Percentiles rank a stretch among this genome's conserved stretches.
phyloP scores from a whole-genome alignment of 2,113 vertebrate species.

The Microtus oregoni region DNA sequence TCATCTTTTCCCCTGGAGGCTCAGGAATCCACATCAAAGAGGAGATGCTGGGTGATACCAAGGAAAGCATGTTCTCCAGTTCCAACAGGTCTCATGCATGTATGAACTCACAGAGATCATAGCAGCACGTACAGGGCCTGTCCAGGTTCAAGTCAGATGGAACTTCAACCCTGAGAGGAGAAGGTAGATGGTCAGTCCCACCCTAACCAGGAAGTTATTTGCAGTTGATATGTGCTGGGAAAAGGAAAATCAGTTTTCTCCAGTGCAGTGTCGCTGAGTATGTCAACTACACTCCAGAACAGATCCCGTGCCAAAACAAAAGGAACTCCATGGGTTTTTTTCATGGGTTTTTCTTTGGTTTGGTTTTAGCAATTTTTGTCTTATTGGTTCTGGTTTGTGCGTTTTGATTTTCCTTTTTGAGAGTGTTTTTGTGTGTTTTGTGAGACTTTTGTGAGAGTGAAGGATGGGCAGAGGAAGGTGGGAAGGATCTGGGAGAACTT shows the following conservation, averaged over 20 bases:
- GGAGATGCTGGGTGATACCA: background rate
- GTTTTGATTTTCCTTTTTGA: background rate
- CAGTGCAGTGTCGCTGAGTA: background rate
- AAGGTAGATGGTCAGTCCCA: no score
- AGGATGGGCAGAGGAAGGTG: no score
- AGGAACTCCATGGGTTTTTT: background rate
- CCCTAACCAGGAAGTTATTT: background rate
- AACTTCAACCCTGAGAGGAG: background rate
- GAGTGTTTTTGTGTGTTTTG: background rate
- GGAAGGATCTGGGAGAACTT: background rate
- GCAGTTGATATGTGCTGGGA: background rate
- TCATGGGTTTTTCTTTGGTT: background rate
- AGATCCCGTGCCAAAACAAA: background rate
- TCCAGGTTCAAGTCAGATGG: background rate
- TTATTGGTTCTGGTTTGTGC: background rate
- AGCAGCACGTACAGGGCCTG: background rate
- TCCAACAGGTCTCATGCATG: background rate
- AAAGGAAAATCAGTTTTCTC: background rate
- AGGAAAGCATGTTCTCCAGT: background rate
- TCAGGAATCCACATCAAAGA: background rate
- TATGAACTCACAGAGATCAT: background rate
- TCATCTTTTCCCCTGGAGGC: background rate
- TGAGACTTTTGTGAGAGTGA: background rate
- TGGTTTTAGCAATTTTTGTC: background rate
- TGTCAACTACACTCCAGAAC: background rate